These are phyloP conservation scores for Globicephala melas DNA, from an alignment of 2,113 vertebrate species.

Conservation along the genomic window DNA sequence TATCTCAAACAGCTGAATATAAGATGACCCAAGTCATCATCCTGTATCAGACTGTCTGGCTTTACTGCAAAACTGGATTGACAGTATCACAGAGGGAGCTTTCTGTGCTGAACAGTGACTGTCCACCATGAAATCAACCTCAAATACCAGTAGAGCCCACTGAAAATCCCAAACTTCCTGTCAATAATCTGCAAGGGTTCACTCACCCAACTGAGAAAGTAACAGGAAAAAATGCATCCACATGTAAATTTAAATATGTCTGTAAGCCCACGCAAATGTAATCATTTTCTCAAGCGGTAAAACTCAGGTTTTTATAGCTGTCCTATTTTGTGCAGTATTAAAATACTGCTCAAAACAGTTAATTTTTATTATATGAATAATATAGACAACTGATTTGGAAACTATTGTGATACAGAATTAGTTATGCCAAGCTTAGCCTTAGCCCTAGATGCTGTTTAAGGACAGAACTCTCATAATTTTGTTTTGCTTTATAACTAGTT, in stretches of 20 bases:
- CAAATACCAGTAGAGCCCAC: not conserved
- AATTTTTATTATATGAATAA: not conserved
- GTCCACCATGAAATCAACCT: not conserved
- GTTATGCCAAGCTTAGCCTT: not conserved
- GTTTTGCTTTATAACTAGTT: not conserved
- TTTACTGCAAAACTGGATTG: rapidly evolving
- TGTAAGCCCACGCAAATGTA: not conserved
- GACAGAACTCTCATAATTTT: not conserved
- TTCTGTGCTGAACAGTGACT: not conserved
- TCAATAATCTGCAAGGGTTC: not conserved
- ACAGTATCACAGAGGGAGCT: not conserved
- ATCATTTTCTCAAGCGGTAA: not conserved
- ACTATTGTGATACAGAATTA: not conserved
- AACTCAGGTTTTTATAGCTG: not conserved
- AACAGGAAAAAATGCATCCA: not conserved
- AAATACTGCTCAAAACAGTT: not conserved
- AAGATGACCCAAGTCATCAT: not conserved
- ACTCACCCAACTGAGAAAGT: not conserved
- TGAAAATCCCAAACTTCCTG: not conserved
- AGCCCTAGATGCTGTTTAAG: not conserved
- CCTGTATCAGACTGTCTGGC: too few relatives aligned
- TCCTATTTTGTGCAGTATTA: not conserved
- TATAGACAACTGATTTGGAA: not conserved
- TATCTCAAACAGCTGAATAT: not conserved
- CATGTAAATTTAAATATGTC: not conserved